These are phyloP conservation scores for Abrostola tripartita DNA, from an alignment of 2,888 invertebrate species.

Conservation along the genomic window DNA sequence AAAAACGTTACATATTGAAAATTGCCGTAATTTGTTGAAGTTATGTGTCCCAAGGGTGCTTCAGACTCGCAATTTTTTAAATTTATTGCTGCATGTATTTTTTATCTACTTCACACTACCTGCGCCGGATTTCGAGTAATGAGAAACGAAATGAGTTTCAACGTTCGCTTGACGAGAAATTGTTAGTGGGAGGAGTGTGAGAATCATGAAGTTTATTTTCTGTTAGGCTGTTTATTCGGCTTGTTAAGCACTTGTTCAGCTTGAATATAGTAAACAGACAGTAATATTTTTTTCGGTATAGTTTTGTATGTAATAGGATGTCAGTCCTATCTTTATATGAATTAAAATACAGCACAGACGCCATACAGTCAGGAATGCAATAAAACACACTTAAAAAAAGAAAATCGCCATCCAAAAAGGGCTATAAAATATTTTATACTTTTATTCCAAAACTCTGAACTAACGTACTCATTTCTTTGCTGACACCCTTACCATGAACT, in stretches of 20 bases:
- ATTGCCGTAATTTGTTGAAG: constrained; percentile 77
- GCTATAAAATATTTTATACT: too few species aligned
- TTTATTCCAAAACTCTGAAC: too few species aligned
- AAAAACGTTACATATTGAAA: constrained; percentile 75
- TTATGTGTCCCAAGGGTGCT: constrained; percentile 69
- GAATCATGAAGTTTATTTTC: constrained; percentile 28
- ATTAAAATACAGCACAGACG: too few species aligned
- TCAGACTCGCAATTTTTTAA: constrained; percentile 52
- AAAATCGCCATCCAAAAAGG: too few species aligned
- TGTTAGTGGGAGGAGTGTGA: constrained; percentile 11
- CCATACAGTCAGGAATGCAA: too few species aligned
- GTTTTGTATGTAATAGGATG: too few species aligned
- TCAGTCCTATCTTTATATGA: too few species aligned
- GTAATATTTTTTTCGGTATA: constrained; percentile 47
- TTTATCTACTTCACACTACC: constrained; percentile 56
- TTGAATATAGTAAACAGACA: constrained; percentile 39
- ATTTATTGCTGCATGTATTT: constrained; percentile 62
- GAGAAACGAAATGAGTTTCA: constrained; percentile 58
- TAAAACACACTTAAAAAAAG: too few species aligned
- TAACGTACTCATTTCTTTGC: too few species aligned
- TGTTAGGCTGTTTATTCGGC: constrained; percentile 34
- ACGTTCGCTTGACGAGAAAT: constrained; percentile 50
- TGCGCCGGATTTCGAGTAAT: constrained; percentile 58
- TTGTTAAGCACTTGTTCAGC: constrained; percentile 47
- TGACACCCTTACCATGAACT: too few species aligned